Base-by-base conservation (phyloP, 2,888 invertebrate genomes). In the Ptychoptera contaminata region DNA sequence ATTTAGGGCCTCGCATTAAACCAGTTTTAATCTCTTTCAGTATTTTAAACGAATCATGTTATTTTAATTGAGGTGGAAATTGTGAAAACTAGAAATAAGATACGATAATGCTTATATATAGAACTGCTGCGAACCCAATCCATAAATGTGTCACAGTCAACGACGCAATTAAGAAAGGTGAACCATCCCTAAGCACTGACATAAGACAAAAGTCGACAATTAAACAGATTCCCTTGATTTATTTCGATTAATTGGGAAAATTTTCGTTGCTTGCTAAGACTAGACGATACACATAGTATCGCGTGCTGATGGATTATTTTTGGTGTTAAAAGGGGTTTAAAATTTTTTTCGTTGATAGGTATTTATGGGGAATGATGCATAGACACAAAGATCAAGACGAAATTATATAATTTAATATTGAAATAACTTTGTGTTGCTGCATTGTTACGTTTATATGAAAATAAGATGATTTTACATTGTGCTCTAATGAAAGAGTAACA, bases 221-320 rank as follows among this genome's bases (percentile, higher is more conserved):
- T 50, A 50, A 51, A 52, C 51, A 48, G 51, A 52, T 52, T 52
- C 51, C 49, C 51, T 52, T 52, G 52, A 52, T 52, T 52, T 52
- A 52, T 51, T 49, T 45, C 46, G 47, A 52, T 51, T 52, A 52
- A 51, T 52, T 52, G 50, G 48, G 34, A 42, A 42, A 14, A 14
- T 36, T 36, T 36, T 32, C 9, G 8, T 11, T n/a, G 2, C 32
- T 9, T 23, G 23, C 7, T 23, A 5, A 7, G 3, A 23, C 23
- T 23, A 23, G 23, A 23, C 23, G 23, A 23, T 23, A 23, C 23
- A 23, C 23, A 23, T 23, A 23, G 23, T 23, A 23, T 23, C 7
- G 23, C 23, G n/a, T 32, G 32, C 9, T 32, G 32, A 32, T 32
- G 32, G 32, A 32, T 11, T 9, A 32, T 11, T 32, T 23, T 11